These are phyloP conservation scores for Lophotriccus pileatus DNA, from an alignment of 2,797 vertebrate species.

Conservation along the genomic window DNA sequence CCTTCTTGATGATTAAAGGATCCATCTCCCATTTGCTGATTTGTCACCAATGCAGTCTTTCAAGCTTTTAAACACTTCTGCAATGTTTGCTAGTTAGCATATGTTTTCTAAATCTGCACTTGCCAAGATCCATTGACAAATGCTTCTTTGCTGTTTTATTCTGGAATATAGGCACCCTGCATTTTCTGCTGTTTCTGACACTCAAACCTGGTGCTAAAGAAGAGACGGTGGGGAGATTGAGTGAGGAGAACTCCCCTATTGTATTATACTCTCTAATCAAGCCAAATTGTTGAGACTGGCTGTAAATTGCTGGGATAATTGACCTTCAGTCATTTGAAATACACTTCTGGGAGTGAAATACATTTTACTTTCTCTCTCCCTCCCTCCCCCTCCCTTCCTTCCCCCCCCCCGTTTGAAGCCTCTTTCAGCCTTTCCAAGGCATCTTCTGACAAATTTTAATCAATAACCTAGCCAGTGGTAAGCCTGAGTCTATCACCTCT, in stretches of 20 bases:
- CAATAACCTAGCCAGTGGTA: constrained; percentile 39
- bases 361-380: background rate
- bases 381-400: rapidly evolving
- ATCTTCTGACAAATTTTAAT: constrained; percentile 41
- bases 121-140: background rate
- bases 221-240: background rate
- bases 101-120: background rate
- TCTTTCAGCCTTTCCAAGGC: constrained; percentile 7
- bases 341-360: constrained; percentile 8
- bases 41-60: background rate
- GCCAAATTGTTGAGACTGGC: constrained; percentile 1
- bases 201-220: background rate
- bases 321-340: constrained; percentile 16
- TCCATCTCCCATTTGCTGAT: background rate
- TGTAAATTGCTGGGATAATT: constrained; percentile 28
- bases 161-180: background rate
- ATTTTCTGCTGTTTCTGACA: background rate
- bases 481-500: constrained; percentile 31
- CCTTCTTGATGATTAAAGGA: background rate
- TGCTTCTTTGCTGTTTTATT: background rate
- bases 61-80: background rate
- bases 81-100: background rate
- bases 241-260: background rate
- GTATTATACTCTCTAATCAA: constrained; percentile 36
- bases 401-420: background rate